phyloP scores from a whole-genome alignment of 2,797 vertebrate genomes.

The Galagoides demidoff region DNA sequence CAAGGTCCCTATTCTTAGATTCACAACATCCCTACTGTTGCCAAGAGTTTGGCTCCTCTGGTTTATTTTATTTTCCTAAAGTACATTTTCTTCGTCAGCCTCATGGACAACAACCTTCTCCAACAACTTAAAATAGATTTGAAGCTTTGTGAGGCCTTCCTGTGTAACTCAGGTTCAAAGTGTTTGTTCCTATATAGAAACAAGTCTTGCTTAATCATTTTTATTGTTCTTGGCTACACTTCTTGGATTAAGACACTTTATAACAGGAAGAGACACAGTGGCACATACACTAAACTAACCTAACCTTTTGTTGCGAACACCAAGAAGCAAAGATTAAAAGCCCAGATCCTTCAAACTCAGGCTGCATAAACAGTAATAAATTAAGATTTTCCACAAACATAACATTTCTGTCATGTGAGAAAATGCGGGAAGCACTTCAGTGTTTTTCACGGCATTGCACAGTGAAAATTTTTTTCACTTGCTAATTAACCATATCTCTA shows the following conservation, averaged over 20 bases:
- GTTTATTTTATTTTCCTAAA: background rate
- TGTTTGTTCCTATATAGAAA: constrained; percentile 51
- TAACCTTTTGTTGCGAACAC: constrained; percentile 57
- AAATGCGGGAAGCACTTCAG: background rate
- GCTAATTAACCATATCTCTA: background rate
- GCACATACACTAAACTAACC: constrained; percentile 56
- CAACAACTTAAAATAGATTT: constrained; percentile 66
- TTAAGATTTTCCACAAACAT: constrained; percentile 22
- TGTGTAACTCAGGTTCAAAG: constrained; percentile 28
- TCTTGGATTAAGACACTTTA: constrained; percentile 54
- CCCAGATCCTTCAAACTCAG: constrained; percentile 6
- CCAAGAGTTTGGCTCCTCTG: background rate
- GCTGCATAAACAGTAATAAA: constrained; percentile 48
- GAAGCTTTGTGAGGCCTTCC: constrained; percentile 51
- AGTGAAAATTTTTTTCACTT: background rate
- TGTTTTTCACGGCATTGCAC: constrained; percentile 19
- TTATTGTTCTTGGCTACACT: constrained; percentile 67
- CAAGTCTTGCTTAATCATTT: constrained; percentile 49
- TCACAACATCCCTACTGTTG: background rate
- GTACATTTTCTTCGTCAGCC: background rate
- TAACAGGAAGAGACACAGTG: constrained; percentile 68
- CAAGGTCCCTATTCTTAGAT: background rate
- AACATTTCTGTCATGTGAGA: background rate
- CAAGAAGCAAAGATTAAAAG: constrained; percentile 62
- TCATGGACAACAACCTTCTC: constrained; percentile 57